phyloP scores from a whole-genome alignment of 2,888 invertebrate species.

The Acrocyrtus sp. region DNA sequence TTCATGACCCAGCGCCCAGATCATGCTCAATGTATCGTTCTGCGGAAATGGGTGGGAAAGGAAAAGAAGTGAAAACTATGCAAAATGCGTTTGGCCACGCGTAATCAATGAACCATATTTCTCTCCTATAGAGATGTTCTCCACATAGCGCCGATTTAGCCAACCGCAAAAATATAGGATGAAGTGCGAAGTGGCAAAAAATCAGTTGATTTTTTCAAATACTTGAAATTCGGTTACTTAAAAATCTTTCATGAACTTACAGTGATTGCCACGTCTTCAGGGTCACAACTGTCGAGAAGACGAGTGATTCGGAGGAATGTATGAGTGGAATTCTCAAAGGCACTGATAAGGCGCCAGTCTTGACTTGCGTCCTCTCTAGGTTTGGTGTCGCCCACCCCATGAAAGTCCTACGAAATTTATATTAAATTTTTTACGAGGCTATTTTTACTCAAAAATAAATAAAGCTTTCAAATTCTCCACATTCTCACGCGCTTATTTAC shows the following conservation, averaged over 20 bases:
- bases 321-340: constrained; percentile 65
- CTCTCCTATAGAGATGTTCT: neutral
- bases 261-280: constrained; percentile 44
- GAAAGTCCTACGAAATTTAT: constrained; percentile 63
- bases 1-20: constrained; percentile 74
- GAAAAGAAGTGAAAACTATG: neutral
- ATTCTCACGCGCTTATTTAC: neutral
- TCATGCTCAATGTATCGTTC: constrained; percentile 79
- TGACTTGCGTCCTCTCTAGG: constrained; percentile 64
- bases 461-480: no score
- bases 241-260: no score
- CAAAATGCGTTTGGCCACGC: neutral
- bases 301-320: constrained; percentile 65
- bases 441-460: no score
- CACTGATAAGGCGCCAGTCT: constrained; percentile 64
- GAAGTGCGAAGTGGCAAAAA: no score
- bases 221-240: neutral
- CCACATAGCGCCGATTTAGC: neutral
- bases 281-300: constrained; percentile 65
- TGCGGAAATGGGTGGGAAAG: constrained; percentile 1
- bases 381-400: constrained; percentile 59
- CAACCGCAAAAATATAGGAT: neutral
- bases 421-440: no score
- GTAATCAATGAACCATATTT: neutral
- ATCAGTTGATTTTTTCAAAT: neutral